These are phyloP conservation scores for Masnerella sp. DNA, from an alignment of 2,888 invertebrate species.

Conservation along the genomic window DNA sequence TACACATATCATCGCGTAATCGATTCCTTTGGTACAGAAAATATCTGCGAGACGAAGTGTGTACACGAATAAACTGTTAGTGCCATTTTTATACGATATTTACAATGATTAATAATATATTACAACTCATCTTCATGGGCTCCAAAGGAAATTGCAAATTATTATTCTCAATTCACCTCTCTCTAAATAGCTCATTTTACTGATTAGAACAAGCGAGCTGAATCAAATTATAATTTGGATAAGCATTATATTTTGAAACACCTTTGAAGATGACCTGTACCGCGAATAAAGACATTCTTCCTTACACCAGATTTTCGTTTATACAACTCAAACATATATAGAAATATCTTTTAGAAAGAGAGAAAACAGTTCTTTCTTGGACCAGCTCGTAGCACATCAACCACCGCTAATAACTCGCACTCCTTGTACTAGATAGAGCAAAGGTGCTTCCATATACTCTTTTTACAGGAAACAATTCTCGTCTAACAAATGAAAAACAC, in stretches of 20 bases:
- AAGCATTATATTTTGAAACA: slow-evolving; percentile 9
- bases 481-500: slow-evolving; percentile 18
- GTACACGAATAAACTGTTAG: slow-evolving; percentile 50
- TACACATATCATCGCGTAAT: slow-evolving; percentile 29
- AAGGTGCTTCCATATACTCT: slow-evolving; percentile 14
- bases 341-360: slow-evolving; percentile 10
- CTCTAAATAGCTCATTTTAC: no score
- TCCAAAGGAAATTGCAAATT: background rate
- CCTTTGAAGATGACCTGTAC: background rate
- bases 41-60: slow-evolving; percentile 57
- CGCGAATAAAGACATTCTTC: slow-evolving; percentile 15
- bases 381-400: slow-evolving; percentile 3
- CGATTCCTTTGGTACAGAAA: slow-evolving; percentile 54
- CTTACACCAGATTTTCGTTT: slow-evolving; percentile 16
- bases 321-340: slow-evolving; percentile 33
- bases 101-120: slow-evolving; percentile 46
- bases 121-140: slow-evolving; percentile 10
- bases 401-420: no score
- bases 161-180: no score
- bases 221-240: no score
- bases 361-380: slow-evolving; percentile 23
- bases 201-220: no score
- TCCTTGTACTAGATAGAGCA: slow-evolving; percentile 24
- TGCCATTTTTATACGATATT: slow-evolving; percentile 51
- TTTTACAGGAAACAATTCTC: slow-evolving; percentile 15